Evolutionary conservation across 2,888 invertebrate genomes (phyloP).

Genomic region (Marronus borbonicus): DNA sequence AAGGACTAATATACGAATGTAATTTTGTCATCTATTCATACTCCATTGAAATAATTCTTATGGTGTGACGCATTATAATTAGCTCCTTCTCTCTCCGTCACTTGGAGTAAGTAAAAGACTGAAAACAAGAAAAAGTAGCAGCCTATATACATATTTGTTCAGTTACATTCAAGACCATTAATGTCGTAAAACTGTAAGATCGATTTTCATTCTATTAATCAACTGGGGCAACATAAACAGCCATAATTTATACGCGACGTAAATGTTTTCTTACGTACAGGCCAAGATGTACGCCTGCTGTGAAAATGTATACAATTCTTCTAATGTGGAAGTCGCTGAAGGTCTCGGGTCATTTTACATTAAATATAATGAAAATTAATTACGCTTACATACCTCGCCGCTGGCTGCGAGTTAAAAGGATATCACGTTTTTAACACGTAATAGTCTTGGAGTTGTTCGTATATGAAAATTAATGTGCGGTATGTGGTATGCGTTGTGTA

Average conservation of each 20-base stretch:
- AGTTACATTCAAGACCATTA: conserved; percentile 41
- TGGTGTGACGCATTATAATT: background rate
- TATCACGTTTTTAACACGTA: conserved; percentile 43
- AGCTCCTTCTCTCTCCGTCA: background rate
- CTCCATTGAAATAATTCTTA: no score
- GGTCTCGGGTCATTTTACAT: conserved; percentile 45
- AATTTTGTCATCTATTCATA: no score
- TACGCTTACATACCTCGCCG: conserved; percentile 32
- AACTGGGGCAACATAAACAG: conserved; percentile 42
- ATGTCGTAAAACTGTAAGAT: conserved; percentile 38
- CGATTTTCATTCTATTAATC: conserved; percentile 47
- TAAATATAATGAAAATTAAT: conserved; percentile 45
- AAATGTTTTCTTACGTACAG: conserved; percentile 43
- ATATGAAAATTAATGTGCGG: conserved; percentile 28
- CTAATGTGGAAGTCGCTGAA: conserved; percentile 45
- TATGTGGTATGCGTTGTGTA: conserved; percentile 1
- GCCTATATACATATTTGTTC: conserved; percentile 19
- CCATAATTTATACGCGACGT: conserved; percentile 40
- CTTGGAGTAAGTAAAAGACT: background rate
- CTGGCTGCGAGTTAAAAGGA: conserved; percentile 30
- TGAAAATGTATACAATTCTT: conserved; percentile 47
- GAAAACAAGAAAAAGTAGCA: background rate
- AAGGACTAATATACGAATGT: background rate
- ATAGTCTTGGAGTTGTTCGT: conserved; percentile 19
- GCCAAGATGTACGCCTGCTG: conserved; percentile 43